Evolutionary conservation across 2,797 vertebrate genomes (phyloP).

Genomic region (Pygocentrus nattereri): DNA sequence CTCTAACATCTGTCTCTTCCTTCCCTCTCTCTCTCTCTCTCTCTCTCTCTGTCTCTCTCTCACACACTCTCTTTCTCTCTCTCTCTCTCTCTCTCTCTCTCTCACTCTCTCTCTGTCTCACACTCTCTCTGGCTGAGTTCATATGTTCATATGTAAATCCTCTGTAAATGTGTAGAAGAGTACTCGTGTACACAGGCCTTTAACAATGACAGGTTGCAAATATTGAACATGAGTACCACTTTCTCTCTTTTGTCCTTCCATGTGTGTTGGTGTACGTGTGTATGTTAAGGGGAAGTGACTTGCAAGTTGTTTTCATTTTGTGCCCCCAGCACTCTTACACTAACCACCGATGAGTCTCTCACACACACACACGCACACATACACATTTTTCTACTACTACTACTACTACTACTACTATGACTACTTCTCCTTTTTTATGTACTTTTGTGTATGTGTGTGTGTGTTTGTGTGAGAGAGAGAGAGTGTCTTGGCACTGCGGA

Average conservation of each 20-base stretch:
- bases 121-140: background rate
- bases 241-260: background rate
- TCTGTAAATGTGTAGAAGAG: conserved; percentile 14
- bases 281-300: conserved; percentile 54
- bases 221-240: conserved; percentile 3
- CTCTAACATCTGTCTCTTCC: background rate
- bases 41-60: background rate
- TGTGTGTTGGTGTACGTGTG: conserved; percentile 5
- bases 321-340: conserved; percentile 66
- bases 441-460: conserved; percentile 30
- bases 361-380: conserved; percentile 39
- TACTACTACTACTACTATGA: conserved; percentile 8
- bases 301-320: conserved; percentile 59
- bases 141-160: conserved; percentile 23
- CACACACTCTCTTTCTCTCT: background rate
- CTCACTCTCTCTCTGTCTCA: background rate
- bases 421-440: conserved; percentile 55
- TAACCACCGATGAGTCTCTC: conserved; percentile 55
- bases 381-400: conserved; percentile 1
- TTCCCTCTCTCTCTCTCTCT: conserved; percentile 5
- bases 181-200: conserved; percentile 11
- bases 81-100: background rate
- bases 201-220: background rate
- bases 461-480: conserved; percentile 44
- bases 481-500: conserved; percentile 46